These are phyloP conservation scores for Bombus pascuorum DNA, from an alignment of 1,140 invertebrate species.

Conservation along the genomic window DNA sequence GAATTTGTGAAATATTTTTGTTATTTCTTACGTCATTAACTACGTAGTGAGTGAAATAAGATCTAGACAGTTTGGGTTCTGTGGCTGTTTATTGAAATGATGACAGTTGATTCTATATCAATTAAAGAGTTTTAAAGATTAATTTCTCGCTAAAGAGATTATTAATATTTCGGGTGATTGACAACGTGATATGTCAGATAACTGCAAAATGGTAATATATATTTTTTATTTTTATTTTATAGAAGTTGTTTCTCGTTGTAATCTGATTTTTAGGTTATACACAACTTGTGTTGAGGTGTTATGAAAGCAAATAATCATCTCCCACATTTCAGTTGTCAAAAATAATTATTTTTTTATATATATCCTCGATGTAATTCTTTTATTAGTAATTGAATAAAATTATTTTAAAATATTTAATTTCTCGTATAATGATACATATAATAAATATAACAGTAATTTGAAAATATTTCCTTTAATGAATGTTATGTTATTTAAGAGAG, in stretches of 20 bases:
- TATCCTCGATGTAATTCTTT: not conserved
- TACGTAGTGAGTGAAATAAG: not conserved
- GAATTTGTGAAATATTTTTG: not conserved
- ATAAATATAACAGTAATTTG: not conserved
- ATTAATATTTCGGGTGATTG: not conserved
- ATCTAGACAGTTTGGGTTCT: slow-evolving; percentile 39
- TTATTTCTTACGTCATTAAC: slow-evolving; percentile 6
- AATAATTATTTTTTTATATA: not conserved
- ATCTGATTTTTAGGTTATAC: slow-evolving; percentile 28
- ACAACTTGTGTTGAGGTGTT: slow-evolving; percentile 6
- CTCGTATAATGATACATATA: not conserved
- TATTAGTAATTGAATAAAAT: not conserved
- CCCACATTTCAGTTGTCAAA: not conserved
- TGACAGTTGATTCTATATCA: slow-evolving; percentile 31
- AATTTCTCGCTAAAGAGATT: slow-evolving; percentile 20
- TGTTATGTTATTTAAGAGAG: not conserved
- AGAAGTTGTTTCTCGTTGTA: not conserved
- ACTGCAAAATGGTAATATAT: slow-evolving; percentile 69
- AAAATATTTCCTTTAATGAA: not conserved
- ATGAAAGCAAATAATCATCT: slow-evolving; percentile 17
- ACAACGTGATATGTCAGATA: slow-evolving; percentile 47
- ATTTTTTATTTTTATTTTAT: not conserved
- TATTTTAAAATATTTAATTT: not conserved
- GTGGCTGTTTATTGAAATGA: slow-evolving; percentile 36
- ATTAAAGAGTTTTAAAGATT: slow-evolving; percentile 18